Base-by-base conservation (phyloP, 2,113 vertebrate genomes). In the Empidonax alnorum region DNA sequence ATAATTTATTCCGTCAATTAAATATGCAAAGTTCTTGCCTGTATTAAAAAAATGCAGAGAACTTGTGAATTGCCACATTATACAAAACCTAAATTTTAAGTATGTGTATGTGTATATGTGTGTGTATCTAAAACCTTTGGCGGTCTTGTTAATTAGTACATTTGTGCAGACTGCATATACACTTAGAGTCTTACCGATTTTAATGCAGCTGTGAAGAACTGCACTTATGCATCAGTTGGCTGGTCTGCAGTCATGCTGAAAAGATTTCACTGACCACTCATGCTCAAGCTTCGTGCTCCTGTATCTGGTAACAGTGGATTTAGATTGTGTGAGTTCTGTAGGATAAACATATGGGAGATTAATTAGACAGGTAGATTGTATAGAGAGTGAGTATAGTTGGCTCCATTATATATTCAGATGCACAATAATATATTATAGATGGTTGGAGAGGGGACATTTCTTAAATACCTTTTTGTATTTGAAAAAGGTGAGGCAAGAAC, bases 161-260 rank as follows among this genome's bases (percentile, higher is more conserved):
- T 80, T 33, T 50, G 7, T 50, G 10, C 21, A 37, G 31, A 22
- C 15, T 16, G 7, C 25, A 18, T 50, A 7, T 7, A 63, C 2
- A 3, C 1, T 3, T 22, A 55, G 25, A 63, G 24, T 47, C 35
- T 61, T 46, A 42, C 19, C 44, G 67, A 42, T 84, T 69, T 61
- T 77, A 52, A 39, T 66, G 37, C 30, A 73, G 17, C 71, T 87
- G 31, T 61, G 42, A 78, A 50, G 15, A 73, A 19, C 28, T 49
- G 31, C 20, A 31, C 7, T 58, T 62, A n/a, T 0, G 1, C 13
- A 85, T 4, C 25, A 24, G 22, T 73, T 68, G 74, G 2, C 41
- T 69, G 13, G 15, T 81, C 68, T 82, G 33, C 66, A 66, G 14
- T 68, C 21, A 78, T 30, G 69, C 28, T 74, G 12, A 37, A 85